Conservation (phyloP, 2,113 vertebrate species). For the Bos indicus region DNA sequence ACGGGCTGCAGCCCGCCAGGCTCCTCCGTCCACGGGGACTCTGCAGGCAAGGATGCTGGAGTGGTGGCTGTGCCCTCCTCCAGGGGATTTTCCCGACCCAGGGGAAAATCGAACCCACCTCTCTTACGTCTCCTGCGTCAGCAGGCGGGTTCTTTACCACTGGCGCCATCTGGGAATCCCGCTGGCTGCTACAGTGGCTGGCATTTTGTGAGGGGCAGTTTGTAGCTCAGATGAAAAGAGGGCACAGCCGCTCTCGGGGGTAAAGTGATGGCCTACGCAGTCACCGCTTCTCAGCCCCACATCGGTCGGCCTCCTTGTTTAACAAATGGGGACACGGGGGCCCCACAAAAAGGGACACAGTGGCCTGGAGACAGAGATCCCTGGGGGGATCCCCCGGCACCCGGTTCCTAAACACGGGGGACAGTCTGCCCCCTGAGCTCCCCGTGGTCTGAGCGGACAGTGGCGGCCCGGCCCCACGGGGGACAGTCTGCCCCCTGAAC, state of each 20-base stretch:
- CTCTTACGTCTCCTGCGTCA: not conserved
- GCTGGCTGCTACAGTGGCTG: not conserved
- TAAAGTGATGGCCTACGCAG: accelerated
- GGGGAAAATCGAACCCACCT: not conserved
- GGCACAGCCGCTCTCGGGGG: accelerated
- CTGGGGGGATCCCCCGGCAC: not conserved
- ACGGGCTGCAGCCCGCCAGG: not conserved
- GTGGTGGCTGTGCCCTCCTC: not conserved
- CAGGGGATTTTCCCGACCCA: not conserved
- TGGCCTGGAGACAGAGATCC: not conserved
- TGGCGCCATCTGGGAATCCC: not conserved
- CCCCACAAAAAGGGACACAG: not conserved
- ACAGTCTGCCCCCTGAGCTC: not conserved
- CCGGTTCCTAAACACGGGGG: not conserved
- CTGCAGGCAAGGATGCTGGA: not conserved
- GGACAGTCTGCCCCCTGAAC: not conserved
- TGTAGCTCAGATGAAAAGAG: not conserved
- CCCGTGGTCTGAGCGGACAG: accelerated
- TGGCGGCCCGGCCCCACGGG: not conserved
- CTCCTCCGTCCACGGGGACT: not conserved
- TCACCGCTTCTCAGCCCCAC: not conserved
- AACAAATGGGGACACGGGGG: not conserved
- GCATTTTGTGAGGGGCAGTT: not conserved
- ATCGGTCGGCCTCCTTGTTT: not conserved
- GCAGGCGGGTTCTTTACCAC: not conserved